Conservation (phyloP, 2,113 vertebrate genomes). For the Daubentonia madagascariensis region DNA sequence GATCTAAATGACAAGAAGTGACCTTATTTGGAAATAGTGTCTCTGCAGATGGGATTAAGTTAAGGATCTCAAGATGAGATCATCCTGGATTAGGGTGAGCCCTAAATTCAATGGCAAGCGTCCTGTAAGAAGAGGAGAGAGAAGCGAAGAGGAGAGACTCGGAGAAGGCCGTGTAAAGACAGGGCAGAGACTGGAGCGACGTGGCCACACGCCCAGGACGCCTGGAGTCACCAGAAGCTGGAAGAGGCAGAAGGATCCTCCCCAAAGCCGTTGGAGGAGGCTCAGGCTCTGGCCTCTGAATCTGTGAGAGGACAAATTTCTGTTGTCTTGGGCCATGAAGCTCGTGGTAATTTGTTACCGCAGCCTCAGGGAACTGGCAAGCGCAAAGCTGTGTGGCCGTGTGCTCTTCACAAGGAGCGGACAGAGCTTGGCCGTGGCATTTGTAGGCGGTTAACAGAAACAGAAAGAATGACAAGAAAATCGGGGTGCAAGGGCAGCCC, state of each 20-base stretch:
- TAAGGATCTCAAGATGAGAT: not conserved
- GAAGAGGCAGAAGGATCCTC: not conserved
- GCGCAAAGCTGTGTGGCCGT: accelerated
- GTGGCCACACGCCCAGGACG: accelerated
- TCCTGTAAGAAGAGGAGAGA: not conserved
- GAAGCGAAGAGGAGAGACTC: too few species aligned
- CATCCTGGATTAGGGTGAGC: accelerated
- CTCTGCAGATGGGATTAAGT: not conserved
- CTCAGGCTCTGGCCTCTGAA: accelerated
- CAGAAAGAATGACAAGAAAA: accelerated
- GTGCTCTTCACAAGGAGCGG: accelerated
- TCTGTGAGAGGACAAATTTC: accelerated
- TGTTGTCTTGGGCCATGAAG: accelerated
- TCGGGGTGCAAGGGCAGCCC: accelerated
- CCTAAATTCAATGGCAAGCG: too few species aligned
- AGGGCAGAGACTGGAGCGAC: accelerated
- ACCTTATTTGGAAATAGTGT: accelerated
- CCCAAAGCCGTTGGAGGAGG: too few species aligned
- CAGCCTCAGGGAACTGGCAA: accelerated
- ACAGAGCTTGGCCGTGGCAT: accelerated
- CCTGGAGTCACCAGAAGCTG: not conserved
- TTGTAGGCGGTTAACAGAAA: accelerated
- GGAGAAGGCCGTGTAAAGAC: accelerated
- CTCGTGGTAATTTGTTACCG: accelerated
- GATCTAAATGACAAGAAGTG: too few species aligned